These are phyloP conservation scores for Psilopsiagon aymara DNA, from an alignment of 2,113 vertebrate species.

Conservation along the genomic window DNA sequence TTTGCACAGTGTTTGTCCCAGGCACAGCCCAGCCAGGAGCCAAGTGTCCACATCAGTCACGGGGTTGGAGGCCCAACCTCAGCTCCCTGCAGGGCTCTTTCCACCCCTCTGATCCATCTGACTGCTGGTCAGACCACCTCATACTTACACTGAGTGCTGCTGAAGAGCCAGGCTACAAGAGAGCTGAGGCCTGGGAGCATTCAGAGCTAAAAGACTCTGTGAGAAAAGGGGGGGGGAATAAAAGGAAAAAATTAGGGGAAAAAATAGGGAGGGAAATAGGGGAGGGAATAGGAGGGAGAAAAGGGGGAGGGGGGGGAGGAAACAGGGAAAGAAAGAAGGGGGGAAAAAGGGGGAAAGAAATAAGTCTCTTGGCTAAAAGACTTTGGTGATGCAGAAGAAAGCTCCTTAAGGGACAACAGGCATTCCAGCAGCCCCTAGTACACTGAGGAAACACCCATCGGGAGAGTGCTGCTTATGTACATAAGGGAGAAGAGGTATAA, in stretches of 20 bases:
- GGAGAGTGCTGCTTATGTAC: not conserved
- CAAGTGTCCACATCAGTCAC: not conserved
- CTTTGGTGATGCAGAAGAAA: not conserved
- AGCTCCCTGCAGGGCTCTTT: not conserved
- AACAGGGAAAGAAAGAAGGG: too few species aligned
- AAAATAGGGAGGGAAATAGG: not conserved
- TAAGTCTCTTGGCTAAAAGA: not conserved
- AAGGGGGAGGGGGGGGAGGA: too few species aligned
- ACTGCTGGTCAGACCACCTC: not conserved
- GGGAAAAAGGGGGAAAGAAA: not conserved
- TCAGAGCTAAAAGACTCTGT: not conserved
- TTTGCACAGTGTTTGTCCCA: not conserved
- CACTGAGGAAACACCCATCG: fast-evolving
- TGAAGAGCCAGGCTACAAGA: too few species aligned
- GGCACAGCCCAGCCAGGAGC: not conserved
- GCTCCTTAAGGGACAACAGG: not conserved
- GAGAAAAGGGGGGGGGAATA: not conserved
- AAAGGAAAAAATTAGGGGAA: not conserved
- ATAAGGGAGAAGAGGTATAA: not conserved
- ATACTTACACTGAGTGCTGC: not conserved
- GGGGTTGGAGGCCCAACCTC: not conserved
- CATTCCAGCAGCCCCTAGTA: not conserved
- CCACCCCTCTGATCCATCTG: not conserved
- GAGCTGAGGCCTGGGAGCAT: not conserved
- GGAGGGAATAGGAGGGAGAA: too few species aligned